phyloP scores from a whole-genome alignment of 2,113 vertebrate species.

The Megalops atlanticus region DNA sequence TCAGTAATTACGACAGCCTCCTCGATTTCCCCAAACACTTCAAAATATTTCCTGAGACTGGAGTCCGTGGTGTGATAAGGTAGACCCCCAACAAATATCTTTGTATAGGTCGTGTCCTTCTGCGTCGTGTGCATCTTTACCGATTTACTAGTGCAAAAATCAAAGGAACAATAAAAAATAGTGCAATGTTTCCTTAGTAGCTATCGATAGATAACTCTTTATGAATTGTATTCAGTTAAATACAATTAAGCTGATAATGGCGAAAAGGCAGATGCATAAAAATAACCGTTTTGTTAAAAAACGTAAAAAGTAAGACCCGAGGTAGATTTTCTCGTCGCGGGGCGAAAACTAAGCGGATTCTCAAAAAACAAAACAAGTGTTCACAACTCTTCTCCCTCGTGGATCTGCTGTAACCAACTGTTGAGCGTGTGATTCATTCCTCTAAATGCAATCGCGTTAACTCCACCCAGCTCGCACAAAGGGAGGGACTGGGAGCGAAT shows the following conservation, averaged over 20 bases:
- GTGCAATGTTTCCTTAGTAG: conserved; percentile 67
- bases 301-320: conserved; percentile 49
- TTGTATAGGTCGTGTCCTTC: conserved; percentile 97
- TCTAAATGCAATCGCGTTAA: conserved; percentile 61
- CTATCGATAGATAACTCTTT: conserved; percentile 39
- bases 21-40: conserved; percentile 96
- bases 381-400: conserved; percentile 57
- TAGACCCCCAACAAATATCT: conserved; percentile 96
- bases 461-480: conserved; percentile 58
- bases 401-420: conserved; percentile 66
- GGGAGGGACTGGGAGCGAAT: conserved; percentile 29
- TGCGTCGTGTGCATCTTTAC: conserved; percentile 95
- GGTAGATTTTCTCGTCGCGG: conserved; percentile 66
- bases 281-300: conserved; percentile 31
- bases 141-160: conserved; percentile 62
- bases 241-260: background rate
- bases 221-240: conserved; percentile 27
- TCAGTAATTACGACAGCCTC: conserved; percentile 98
- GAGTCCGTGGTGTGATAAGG: conserved; percentile 97
- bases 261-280: conserved; percentile 15
- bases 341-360: conserved; percentile 61
- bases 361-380: conserved; percentile 66
- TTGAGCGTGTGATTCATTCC: conserved; percentile 61
- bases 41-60: conserved; percentile 97
- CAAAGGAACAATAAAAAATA: conserved; percentile 52